Evolutionary conservation across 2,888 invertebrate species (phyloP).

Genomic region (Meghimatium bilineatum): DNA sequence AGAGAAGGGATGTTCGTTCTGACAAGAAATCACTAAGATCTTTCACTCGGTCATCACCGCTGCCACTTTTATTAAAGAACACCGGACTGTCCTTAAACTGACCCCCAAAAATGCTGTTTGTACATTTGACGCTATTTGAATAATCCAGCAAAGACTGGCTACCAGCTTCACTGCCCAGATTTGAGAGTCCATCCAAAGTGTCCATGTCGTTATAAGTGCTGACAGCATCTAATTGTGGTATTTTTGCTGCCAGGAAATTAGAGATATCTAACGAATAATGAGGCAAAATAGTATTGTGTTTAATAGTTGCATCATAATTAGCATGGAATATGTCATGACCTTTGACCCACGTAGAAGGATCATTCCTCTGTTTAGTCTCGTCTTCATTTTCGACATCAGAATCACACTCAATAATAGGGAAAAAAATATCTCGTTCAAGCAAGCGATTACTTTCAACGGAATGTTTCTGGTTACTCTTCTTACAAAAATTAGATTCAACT

Average conservation of each 20-base stretch:
- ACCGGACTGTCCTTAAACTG: conserved; percentile 8
- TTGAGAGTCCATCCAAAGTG: conserved; percentile 42
- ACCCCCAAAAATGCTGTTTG: conserved; percentile 5
- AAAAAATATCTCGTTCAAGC: conserved; percentile 29
- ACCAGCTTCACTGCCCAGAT: conserved; percentile 43
- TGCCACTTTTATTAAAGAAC: conserved; percentile 9
- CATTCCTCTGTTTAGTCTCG: not conserved
- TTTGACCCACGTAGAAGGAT: not conserved
- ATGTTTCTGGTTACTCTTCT: not conserved
- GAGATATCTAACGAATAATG: conserved; percentile 44
- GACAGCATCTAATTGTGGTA: conserved; percentile 33
- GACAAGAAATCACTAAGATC: conserved; percentile 44
- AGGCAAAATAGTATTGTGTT: conserved; percentile 35
- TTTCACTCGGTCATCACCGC: conserved; percentile 35
- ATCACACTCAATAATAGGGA: conserved; percentile 45
- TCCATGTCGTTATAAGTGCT: conserved; percentile 43
- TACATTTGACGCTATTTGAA: conserved; percentile 24
- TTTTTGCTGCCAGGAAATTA: conserved; percentile 37
- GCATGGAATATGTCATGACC: not conserved
- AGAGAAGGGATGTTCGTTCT: conserved; percentile 45
- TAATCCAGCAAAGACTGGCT: conserved; percentile 45
- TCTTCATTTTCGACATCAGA: conserved; percentile 35
- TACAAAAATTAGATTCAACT: not conserved
- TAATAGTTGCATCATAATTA: not conserved
- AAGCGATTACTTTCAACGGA: not conserved